Conservation (phyloP, 1,140 invertebrate species). For the Idris sp. region DNA sequence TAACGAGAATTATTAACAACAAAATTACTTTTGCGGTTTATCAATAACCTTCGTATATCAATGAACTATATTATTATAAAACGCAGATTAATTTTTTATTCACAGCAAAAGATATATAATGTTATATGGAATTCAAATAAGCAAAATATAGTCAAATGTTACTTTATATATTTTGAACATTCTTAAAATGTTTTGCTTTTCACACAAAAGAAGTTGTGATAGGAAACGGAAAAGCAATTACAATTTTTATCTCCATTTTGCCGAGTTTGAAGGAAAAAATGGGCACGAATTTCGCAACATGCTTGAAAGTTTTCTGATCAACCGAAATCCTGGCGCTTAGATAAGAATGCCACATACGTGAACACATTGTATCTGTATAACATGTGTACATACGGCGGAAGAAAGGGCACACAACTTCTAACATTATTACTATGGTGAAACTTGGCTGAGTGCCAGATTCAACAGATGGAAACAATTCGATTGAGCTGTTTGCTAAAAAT, state of each 20-base stretch:
- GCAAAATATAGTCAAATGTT: too few relatives aligned
- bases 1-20: too few relatives aligned
- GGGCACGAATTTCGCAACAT: conserved; percentile 1
- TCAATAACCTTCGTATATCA: too few relatives aligned
- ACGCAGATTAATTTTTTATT: too few relatives aligned
- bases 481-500: conserved; percentile 55
- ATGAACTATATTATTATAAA: too few relatives aligned
- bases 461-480: conserved; percentile 67
- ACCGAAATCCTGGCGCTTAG: conserved; percentile 24
- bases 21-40: too few relatives aligned
- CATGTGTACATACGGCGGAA: conserved; percentile 35
- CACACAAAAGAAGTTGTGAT: too few relatives aligned
- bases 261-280: conserved; percentile 10
- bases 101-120: too few relatives aligned
- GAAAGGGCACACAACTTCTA: conserved; percentile 57
- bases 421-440: conserved; percentile 62
- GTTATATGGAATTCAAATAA: too few relatives aligned
- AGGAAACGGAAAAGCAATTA: too few relatives aligned
- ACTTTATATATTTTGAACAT: too few relatives aligned
- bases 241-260: conserved; percentile 9
- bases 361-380: conserved; percentile 45
- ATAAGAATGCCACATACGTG: conserved; percentile 32
- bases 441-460: conserved; percentile 63
- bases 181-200: too few relatives aligned
- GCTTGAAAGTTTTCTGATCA: conserved; percentile 47